phyloP scores from a whole-genome alignment of 1,140 invertebrate genomes.

The Ooceraea biroi region DNA sequence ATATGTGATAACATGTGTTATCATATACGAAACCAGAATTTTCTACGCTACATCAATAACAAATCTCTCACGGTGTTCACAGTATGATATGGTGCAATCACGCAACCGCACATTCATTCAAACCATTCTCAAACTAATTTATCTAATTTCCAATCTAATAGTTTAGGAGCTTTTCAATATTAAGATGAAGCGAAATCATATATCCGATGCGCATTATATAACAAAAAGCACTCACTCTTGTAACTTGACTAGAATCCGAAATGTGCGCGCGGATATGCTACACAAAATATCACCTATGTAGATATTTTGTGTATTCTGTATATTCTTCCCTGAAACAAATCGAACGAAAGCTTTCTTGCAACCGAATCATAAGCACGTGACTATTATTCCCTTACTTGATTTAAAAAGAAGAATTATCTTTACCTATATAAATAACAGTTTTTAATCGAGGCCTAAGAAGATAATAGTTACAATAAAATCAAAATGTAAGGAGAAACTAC shows the following conservation, averaged over 20 bases:
- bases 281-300: neutral
- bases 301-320: neutral
- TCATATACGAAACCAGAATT: constrained; percentile 58
- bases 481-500: constrained; percentile 30
- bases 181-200: neutral
- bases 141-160: too few species aligned
- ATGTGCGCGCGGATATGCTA: neutral
- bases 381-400: too few species aligned
- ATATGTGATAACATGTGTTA: constrained; percentile 65
- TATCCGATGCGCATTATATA: neutral
- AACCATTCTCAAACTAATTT: too few species aligned
- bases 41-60: constrained; percentile 5
- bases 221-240: constrained; percentile 13
- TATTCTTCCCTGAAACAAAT: too few species aligned
- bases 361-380: too few species aligned
- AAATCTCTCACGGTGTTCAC: constrained; percentile 28
- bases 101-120: too few species aligned
- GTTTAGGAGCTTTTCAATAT: neutral
- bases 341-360: too few species aligned
- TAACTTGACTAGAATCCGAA: constrained; percentile 68
- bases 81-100: constrained; percentile 2
- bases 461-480: constrained; percentile 5
- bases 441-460: neutral
- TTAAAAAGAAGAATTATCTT: too few species aligned
- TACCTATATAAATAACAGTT: too few species aligned